A percentile compares a stretch with the other conserved stretches of the same genome.
Conservation (phyloP, 1,140 invertebrate genomes). For the Neodiprion virginianus region DNA sequence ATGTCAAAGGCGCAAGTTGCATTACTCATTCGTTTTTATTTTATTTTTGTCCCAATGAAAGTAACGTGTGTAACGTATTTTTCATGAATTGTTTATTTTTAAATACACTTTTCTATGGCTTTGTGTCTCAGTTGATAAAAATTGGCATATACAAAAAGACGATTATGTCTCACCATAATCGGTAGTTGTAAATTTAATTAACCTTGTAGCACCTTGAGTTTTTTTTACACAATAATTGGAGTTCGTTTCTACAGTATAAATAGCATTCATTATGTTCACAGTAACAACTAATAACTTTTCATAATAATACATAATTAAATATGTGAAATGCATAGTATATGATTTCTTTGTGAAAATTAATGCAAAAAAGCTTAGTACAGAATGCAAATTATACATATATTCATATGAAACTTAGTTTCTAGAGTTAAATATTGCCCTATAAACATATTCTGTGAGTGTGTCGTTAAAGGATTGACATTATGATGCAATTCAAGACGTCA, state of each 20-base stretch:
- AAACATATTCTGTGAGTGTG: background rate
- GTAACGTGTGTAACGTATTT: slow-evolving; percentile 18
- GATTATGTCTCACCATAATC: no score
- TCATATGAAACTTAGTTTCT: background rate
- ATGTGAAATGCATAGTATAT: background rate
- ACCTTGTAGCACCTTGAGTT: background rate
- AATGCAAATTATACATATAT: background rate
- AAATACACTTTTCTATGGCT: no score
- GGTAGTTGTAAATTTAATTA: background rate
- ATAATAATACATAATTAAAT: background rate
- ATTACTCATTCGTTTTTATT: slow-evolving; percentile 20
- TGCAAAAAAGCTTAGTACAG: background rate
- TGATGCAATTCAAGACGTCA: background rate
- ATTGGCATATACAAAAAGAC: no score
- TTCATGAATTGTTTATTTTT: slow-evolving; percentile 16
- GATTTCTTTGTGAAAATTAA: background rate
- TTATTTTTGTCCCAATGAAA: slow-evolving; percentile 23
- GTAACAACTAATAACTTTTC: background rate
- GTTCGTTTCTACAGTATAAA: slow-evolving; percentile 5
- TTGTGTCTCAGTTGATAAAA: no score
- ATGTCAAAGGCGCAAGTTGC: slow-evolving; percentile 18
- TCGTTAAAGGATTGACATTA: background rate
- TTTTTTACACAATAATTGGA: background rate
- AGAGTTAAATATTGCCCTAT: background rate
- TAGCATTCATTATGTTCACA: background rate